Evolutionary conservation across 2,113 vertebrate genomes (phyloP).

Genomic region (Anolis carolinensis): DNA sequence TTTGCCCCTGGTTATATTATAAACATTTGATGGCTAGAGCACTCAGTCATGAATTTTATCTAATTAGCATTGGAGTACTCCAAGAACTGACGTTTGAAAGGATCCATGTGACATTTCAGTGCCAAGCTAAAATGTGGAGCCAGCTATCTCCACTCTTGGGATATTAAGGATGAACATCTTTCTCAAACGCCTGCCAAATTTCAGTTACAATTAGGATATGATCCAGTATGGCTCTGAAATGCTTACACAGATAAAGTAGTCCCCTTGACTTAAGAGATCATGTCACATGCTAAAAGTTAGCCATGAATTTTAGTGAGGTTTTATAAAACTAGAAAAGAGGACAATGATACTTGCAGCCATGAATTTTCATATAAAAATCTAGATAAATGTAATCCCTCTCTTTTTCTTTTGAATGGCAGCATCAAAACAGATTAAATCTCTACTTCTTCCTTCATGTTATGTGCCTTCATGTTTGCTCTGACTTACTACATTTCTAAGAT

Average conservation of each 20-base stretch:
- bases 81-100: not conserved
- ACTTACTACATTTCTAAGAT: no score
- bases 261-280: not conserved
- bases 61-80: not conserved
- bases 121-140: not conserved
- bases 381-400: not conserved
- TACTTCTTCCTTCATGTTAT: not conserved
- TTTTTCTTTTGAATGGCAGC: not conserved
- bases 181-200: conserved; percentile 1
- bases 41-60: not conserved
- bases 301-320: not conserved
- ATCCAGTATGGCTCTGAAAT: conserved; percentile 3
- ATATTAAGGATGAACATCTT: not conserved
- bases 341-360: not conserved
- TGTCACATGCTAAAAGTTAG: not conserved
- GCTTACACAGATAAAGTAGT: not conserved
- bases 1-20: not conserved
- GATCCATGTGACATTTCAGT: not conserved
- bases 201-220: not conserved
- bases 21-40: not conserved
- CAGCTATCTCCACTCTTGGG: not conserved
- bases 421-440: not conserved
- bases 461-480: no score
- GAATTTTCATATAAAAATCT: not conserved
- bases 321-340: not conserved